A percentile compares a stretch with the other conserved stretches of the same genome.
phyloP scores from a whole-genome alignment of 1,140 invertebrate species.

The Lethrus apterus region DNA sequence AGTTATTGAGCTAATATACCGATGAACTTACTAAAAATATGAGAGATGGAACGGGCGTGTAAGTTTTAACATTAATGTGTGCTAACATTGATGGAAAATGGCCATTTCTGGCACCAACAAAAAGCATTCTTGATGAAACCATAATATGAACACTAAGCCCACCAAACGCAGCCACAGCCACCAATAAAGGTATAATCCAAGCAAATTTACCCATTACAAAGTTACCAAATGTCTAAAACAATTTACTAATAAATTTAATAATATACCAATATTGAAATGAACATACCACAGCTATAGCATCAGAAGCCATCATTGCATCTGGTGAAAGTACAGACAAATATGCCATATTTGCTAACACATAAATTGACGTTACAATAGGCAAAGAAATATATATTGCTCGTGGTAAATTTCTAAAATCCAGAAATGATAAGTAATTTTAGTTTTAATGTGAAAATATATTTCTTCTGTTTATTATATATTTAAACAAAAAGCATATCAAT shows the following conservation, averaged over 20 bases:
- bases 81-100: slow-evolving; percentile 80
- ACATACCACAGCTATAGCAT: slow-evolving; percentile 91
- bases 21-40: slow-evolving; percentile 66
- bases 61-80: slow-evolving; percentile 73
- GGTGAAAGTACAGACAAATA: slow-evolving; percentile 88
- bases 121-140: slow-evolving; percentile 84
- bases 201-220: slow-evolving; percentile 60
- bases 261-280: not conserved
- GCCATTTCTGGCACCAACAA: slow-evolving; percentile 83
- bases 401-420: slow-evolving; percentile 74
- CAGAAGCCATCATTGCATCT: slow-evolving; percentile 70
- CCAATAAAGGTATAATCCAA: slow-evolving; percentile 77
- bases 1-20: not conserved
- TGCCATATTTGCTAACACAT: slow-evolving; percentile 87
- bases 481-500: no score
- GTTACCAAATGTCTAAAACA: slow-evolving; percentile 71
- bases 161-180: slow-evolving; percentile 78
- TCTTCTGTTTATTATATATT: slow-evolving; percentile 10
- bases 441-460: not conserved
- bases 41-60: slow-evolving; percentile 78
- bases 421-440: slow-evolving; percentile 16
- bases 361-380: slow-evolving; percentile 83
- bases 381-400: slow-evolving; percentile 90
- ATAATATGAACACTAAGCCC: slow-evolving; percentile 85
- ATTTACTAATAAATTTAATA: not conserved